Conservation (phyloP, 2,888 invertebrate species). For the Cotesia congregata region DNA sequence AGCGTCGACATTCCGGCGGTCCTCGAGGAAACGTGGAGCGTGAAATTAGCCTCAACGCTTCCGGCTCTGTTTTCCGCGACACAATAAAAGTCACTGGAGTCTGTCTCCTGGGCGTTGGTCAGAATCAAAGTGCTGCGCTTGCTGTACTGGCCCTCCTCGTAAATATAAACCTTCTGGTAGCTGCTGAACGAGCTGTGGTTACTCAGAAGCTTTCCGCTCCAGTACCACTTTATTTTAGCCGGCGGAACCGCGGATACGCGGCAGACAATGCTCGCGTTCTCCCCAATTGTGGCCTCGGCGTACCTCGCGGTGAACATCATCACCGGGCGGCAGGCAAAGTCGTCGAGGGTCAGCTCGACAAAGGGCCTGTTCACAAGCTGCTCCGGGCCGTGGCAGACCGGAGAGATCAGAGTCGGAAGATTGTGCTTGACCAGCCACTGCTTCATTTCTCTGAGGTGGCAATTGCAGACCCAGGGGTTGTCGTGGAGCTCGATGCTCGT, state of each 20-base stretch:
- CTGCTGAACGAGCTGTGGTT: conserved; percentile 86
- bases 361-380: conserved; percentile 81
- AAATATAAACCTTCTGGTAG: conserved; percentile 82
- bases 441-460: conserved; percentile 84
- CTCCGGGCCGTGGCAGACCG: conserved; percentile 81
- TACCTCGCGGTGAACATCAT: conserved; percentile 82
- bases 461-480: conserved; percentile 92
- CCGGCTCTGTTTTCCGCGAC: conserved; percentile 92
- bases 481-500: conserved; percentile 88
- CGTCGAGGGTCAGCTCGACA: conserved; percentile 82
- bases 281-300: conserved; percentile 84
- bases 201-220: conserved; percentile 83
- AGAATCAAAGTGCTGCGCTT: conserved; percentile 83
- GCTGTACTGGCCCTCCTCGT: conserved; percentile 82
- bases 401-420: conserved; percentile 83
- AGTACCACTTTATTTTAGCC: conserved; percentile 88
- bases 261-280: conserved; percentile 88
- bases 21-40: conserved; percentile 83
- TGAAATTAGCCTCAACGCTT: conserved; percentile 90
- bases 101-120: conserved; percentile 86
- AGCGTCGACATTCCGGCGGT: conserved; percentile 86
- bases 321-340: conserved; percentile 89
- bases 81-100: conserved; percentile 89
- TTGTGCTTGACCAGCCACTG: conserved; percentile 86
- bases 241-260: conserved; percentile 85